These are phyloP conservation scores for Lasioglossum zephyrum DNA, from an alignment of 2,888 invertebrate species.

Conservation along the genomic window DNA sequence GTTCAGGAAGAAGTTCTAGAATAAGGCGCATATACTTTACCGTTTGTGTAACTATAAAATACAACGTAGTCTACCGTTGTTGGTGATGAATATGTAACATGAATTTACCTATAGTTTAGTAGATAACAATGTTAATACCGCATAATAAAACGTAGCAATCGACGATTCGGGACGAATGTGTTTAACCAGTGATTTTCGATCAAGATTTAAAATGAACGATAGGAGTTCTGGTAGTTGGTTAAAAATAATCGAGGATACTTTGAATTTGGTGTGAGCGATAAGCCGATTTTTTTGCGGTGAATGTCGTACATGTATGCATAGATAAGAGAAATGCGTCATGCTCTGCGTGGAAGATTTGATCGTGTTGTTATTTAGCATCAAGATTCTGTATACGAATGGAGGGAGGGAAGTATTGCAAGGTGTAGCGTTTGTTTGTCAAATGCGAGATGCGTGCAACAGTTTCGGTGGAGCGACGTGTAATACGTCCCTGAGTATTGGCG, in stretches of 20 bases:
- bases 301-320: conserved; percentile 6
- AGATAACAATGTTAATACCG: background rate
- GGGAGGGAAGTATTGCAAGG: background rate
- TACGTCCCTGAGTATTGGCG: conserved; percentile 66
- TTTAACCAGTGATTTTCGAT: background rate
- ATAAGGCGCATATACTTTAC: background rate
- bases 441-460: conserved; percentile 11
- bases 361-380: background rate
- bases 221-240: background rate
- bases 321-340: conserved; percentile 5
- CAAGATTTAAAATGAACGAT: background rate
- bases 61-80: background rate
- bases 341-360: background rate
- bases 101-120: background rate
- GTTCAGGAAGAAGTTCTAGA: no score
- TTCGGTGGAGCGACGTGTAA: background rate
- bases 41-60: background rate
- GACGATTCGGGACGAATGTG: background rate
- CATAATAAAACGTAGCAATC: background rate
- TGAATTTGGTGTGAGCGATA: conserved; percentile 10
- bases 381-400: background rate
- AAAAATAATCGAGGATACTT: conserved; percentile 2
- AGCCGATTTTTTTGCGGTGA: conserved; percentile 19
- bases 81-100: background rate
- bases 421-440: background rate